Evolutionary conservation across 1,140 invertebrate genomes (phyloP), one percentile per base, ranked within the genome.

Genomic region (Thrips palmi): DNA sequence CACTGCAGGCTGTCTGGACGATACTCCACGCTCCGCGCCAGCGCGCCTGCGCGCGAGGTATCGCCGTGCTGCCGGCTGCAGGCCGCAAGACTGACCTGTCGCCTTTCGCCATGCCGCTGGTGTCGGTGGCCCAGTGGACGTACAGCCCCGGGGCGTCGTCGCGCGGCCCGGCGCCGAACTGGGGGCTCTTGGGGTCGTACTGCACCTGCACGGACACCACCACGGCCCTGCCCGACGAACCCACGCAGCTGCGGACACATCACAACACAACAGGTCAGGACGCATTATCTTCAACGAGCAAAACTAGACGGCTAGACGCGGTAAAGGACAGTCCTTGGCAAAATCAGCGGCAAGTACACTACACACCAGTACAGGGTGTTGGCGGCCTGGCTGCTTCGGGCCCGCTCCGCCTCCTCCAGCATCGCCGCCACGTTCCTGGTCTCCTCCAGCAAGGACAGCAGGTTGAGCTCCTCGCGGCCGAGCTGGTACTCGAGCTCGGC

Each of bases 401-500:
- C 59, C 52, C 41, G 68, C 52, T 62, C 67, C 39, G 63, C 71
- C 59, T 79, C 70, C 53, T 87, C 80, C 19, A 87, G 58, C 35
- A 77, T 72, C 5, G 74, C 59, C 49, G 82, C 75, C 15, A 88
- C 59, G n/a, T 77, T 71, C 37, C 80, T 62, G 30, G 71, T 75
- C 54, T 89, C 83, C 59, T 87, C 83, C 40, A 79, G 64, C 40
- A 88, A 58, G 17, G 80, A 82, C 38, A 87, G 59, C 49, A 87
- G 60, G 55, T 86, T 83, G 32, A 88, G 58, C 57, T 89, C 85
- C 53, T 89, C 85, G 14, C 82, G 64, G 0, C 84, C 84, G 23
- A 87, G 57, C 52, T 84, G 74, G 54, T 86, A 89, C 50, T 88
- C 83, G 42, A 88, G 55, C 56, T 89, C 85, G 0, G 85, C 85